Evolutionary conservation across 23 tunicate genomes (phyloP), one percentile per base, ranked within the genome.

Genomic region (Phallusia fumigata): DNA sequence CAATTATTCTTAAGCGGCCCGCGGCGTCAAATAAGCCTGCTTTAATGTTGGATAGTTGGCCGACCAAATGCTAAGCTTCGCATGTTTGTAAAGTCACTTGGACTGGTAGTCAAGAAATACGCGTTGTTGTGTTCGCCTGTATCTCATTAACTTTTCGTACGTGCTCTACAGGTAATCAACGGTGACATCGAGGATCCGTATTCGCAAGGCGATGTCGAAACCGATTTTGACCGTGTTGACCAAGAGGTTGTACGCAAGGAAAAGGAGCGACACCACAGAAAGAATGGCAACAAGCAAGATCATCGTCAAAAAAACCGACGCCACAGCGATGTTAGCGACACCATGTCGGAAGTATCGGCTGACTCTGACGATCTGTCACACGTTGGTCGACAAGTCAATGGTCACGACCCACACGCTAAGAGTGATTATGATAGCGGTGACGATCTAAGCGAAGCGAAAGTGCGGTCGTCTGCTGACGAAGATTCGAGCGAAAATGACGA

Each of bases 171-270:
- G 94, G 88, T 84, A 16, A 81, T 89, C 30, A 89, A 89, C 51
- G 94, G 94, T 22, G 94, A 89, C 79, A 47, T 80, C 26, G 88
- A 79, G 53, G 94, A 89, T 74, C 92, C 92, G 30, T 78, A 89
- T 33, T 84, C 85, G 49, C 83, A 72, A 33, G 81, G 88, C 0
- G 93, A 88, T 79, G 80, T 77, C 36, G 92, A 88, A 35, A 78
- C 80, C 33, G 87, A 88, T 28, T 51, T 64, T 0, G 85, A 33
- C 18, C 84, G 92, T 31, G 87, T 83, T 26, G 92, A 88, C 64
- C 83, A 81, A 0, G 87, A 83, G 21, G 92, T 80, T 0, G 47
- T 88, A 13, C 80, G 84, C 0, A 79, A 73, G 28, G 87, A 88
- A 64, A 72, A 79, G 31, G 78, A 82, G 73, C 51, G 90, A 53